Percentiles rank a stretch among this genome's conserved stretches.
Conservation (phyloP, 2,888 invertebrate genomes). For the Erebia epiphron region DNA sequence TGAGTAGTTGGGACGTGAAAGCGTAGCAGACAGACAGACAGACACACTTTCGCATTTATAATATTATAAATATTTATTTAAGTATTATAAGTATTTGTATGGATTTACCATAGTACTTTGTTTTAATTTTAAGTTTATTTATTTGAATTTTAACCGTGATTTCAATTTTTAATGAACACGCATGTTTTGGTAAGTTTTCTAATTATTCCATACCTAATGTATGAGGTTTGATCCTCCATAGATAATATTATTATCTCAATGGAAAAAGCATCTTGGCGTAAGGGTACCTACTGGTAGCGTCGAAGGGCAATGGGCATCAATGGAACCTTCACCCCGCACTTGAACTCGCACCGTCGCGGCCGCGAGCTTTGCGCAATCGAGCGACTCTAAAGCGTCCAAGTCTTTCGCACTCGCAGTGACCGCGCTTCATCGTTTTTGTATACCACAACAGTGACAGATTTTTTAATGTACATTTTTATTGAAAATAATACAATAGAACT, state of each 20-base stretch:
- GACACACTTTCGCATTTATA: no score
- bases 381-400: slow-evolving; percentile 58
- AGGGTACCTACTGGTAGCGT: slow-evolving; percentile 39
- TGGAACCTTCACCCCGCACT: slow-evolving; percentile 80
- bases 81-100: no score
- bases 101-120: no score
- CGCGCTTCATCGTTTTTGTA: slow-evolving; percentile 29
- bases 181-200: no score
- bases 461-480: no score
- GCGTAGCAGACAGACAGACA: no score
- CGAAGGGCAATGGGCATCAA: slow-evolving; percentile 48
- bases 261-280: slow-evolving; percentile 37
- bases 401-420: slow-evolving; percentile 53
- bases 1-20: no score
- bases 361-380: slow-evolving; percentile 65
- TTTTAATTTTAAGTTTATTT: no score
- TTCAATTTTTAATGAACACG: no score
- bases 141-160: no score
- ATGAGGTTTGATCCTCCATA: background rate
- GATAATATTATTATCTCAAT: background rate
- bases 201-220: background rate
- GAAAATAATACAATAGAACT: no score
- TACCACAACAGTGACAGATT: slow-evolving; percentile 25
- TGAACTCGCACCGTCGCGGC: slow-evolving; percentile 62
- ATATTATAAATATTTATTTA: no score